Evolutionary conservation across 2,113 vertebrate species (phyloP).

Genomic region (Hippolais icterina): DNA sequence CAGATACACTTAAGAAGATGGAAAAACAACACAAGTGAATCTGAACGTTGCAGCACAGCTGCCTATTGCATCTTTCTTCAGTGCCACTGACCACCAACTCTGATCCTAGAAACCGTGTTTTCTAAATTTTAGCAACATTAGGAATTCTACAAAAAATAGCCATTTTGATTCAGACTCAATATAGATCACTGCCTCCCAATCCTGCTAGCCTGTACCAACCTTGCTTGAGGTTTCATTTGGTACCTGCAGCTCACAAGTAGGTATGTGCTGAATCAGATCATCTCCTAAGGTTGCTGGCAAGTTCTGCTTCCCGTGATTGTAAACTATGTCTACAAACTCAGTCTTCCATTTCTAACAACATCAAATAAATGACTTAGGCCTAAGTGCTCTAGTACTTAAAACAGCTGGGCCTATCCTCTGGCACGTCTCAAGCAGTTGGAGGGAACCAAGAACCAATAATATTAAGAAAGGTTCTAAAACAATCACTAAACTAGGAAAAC

Average conservation of each 20-base stretch:
- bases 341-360: not conserved
- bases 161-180: not conserved
- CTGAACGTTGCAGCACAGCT: not conserved
- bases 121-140: not conserved
- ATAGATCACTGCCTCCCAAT: not conserved
- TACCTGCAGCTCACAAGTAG: not conserved
- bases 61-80: not conserved
- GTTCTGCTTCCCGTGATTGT: not conserved
- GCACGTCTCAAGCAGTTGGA: not conserved
- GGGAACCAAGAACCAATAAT: not conserved
- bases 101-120: not conserved
- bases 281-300: not conserved
- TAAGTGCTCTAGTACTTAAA: not conserved
- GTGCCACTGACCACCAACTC: not conserved
- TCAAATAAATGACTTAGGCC: not conserved
- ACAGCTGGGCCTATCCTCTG: not conserved
- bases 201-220: not conserved
- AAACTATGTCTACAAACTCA: not conserved
- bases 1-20: not conserved
- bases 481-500: not conserved
- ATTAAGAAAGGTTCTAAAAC: not conserved
- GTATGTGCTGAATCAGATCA: not conserved
- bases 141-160: not conserved
- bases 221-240: not conserved
- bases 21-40: not conserved